phyloP scores from a whole-genome alignment of 1,140 invertebrate species.

The Heliconius eleuchia region DNA sequence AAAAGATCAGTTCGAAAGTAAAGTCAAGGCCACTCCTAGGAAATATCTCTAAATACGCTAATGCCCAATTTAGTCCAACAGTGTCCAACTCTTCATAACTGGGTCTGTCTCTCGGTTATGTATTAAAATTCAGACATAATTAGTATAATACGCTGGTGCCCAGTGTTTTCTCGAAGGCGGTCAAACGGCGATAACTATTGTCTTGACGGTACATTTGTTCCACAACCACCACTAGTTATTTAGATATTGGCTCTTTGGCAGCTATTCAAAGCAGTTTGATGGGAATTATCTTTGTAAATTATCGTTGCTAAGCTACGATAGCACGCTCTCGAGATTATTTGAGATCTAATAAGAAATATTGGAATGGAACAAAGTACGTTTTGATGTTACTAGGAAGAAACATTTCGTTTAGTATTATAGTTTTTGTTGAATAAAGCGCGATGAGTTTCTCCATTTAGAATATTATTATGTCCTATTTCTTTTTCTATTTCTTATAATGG shows the following conservation, averaged over 20 bases:
- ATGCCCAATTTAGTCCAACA: too few relatives aligned
- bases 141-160: not conserved
- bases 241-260: constrained; percentile 36
- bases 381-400: not conserved
- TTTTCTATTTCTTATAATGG: too few relatives aligned
- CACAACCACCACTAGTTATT: constrained; percentile 32
- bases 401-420: too few relatives aligned
- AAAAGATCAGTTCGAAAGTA: too few relatives aligned
- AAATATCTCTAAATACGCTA: too few relatives aligned
- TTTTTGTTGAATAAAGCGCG: too few relatives aligned
- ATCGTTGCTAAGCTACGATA: constrained; percentile 37
- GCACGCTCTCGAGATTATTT: constrained; percentile 16
- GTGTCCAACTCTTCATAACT: too few relatives aligned
- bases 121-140: not conserved
- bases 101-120: too few relatives aligned
- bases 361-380: constrained; percentile 16
- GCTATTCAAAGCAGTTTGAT: constrained; percentile 39
- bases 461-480: too few relatives aligned
- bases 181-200: constrained; percentile 16
- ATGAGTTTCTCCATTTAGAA: too few relatives aligned
- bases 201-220: constrained; percentile 27
- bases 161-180: not conserved
- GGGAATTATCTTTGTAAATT: constrained; percentile 28
- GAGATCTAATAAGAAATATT: constrained; percentile 20
- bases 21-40: too few relatives aligned